Conservation (phyloP, 1,140 invertebrate species). For the Lasioglossum baleicum region DNA sequence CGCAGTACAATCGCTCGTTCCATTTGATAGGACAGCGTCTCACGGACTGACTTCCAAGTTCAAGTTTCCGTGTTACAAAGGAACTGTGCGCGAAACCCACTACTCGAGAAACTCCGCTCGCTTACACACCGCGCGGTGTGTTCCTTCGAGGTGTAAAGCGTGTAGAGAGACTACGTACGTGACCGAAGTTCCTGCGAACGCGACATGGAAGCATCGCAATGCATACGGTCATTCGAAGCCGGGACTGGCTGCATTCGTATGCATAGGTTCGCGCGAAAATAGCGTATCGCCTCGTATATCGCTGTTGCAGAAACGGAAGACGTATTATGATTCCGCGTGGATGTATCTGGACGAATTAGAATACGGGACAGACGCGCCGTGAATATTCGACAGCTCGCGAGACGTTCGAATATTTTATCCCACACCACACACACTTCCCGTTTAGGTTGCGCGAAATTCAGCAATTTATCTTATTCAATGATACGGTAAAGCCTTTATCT, state of each 20-base stretch:
- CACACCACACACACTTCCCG: no score
- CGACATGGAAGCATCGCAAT: background rate
- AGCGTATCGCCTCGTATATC: background rate
- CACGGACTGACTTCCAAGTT: constrained; percentile 28
- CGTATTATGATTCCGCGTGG: background rate
- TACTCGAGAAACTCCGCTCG: constrained; percentile 1
- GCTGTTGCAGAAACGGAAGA: background rate
- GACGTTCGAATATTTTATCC: background rate
- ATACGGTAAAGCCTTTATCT: no score
- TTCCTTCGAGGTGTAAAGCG: constrained; percentile 11
- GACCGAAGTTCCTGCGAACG: constrained; percentile 6
- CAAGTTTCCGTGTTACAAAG: constrained; percentile 38
- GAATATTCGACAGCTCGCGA: background rate
- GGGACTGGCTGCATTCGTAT: background rate
- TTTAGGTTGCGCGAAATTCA: no score
- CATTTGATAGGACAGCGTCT: constrained; percentile 52
- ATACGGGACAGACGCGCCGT: background rate
- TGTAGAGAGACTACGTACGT: background rate
- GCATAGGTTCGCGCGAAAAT: background rate
- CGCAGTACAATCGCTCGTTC: constrained; percentile 32
- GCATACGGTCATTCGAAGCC: background rate
- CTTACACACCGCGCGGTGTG: constrained; percentile 9
- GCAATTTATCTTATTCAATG: no score
- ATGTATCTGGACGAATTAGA: background rate
- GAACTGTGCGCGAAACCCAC: background rate